phyloP scores from a whole-genome alignment of 2,113 vertebrate species.

The Fulmarus glacialis region DNA sequence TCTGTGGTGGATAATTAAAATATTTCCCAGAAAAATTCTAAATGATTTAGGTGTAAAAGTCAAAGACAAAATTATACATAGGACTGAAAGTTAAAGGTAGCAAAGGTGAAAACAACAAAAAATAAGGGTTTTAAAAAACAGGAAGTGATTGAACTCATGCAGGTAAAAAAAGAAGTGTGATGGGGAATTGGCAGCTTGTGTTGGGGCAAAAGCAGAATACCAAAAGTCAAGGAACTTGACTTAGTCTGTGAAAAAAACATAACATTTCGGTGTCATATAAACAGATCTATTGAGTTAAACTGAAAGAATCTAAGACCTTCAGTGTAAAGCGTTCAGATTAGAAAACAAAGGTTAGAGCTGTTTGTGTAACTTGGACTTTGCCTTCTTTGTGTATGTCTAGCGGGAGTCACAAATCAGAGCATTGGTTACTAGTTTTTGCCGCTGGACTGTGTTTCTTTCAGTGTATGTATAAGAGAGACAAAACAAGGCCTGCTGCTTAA shows the following conservation, averaged over 20 bases:
- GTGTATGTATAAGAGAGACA: not conserved
- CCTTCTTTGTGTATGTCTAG: not conserved
- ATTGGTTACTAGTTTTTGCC: not conserved
- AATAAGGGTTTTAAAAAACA: not conserved
- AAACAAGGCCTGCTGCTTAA: not conserved
- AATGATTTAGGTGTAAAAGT: not conserved
- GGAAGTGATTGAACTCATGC: not conserved
- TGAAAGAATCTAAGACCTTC: not conserved
- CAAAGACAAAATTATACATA: not conserved
- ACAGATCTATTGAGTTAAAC: not conserved
- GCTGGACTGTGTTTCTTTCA: not conserved
- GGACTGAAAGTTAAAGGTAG: not conserved
- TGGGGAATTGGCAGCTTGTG: not conserved
- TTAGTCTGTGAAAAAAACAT: not conserved
- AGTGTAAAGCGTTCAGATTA: not conserved
- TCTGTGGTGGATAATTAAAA: not conserved
- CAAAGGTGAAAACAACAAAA: not conserved
- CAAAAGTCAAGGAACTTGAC: not conserved
- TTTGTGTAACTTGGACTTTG: not conserved
- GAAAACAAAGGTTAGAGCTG: not conserved
- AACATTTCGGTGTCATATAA: not conserved
- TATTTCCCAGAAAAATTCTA: not conserved
- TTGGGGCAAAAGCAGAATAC: not conserved
- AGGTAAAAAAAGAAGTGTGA: not conserved
- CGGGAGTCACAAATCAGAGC: not conserved